A percentile compares a stretch with the other conserved stretches of the same genome.
phyloP scores from a whole-genome alignment of 2,113 vertebrate genomes.

The Beaufortia kweichowensis region DNA sequence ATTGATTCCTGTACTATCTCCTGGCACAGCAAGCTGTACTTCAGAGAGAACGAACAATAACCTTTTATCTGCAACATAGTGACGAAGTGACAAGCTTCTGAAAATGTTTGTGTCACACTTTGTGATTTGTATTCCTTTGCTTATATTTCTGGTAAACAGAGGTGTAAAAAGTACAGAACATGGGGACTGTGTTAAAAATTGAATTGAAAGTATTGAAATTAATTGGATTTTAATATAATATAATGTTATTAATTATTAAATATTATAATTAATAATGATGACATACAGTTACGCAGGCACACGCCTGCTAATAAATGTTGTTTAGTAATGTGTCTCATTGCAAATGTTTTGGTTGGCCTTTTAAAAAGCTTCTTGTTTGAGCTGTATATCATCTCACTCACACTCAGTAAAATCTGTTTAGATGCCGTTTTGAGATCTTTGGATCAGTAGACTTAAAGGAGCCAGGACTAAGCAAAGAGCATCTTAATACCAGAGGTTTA shows the following conservation, averaged over 20 bases:
- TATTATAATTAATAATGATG: too few relatives aligned
- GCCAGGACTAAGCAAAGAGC: slow-evolving; percentile 16
- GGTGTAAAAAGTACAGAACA: too few relatives aligned
- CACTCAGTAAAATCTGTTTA: neutral
- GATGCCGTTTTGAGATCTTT: slow-evolving; percentile 13
- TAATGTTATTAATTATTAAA: too few relatives aligned
- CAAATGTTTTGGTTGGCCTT: slow-evolving; percentile 3
- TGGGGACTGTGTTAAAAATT: too few relatives aligned
- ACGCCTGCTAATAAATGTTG: neutral
- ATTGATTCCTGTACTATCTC: slow-evolving; percentile 35
- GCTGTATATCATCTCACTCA: neutral
- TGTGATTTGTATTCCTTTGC: neutral
- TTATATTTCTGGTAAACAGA: neutral
- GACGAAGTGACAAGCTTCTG: neutral
- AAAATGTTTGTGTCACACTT: neutral
- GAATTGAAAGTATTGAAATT: too few relatives aligned
- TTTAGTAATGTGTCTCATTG: neutral
- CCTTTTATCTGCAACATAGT: neutral
- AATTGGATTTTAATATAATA: too few relatives aligned
- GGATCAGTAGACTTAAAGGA: slow-evolving; percentile 33
- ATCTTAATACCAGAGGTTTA: slow-evolving; percentile 46
- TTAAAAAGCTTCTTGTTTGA: neutral
- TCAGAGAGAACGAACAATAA: neutral
- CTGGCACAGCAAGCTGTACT: slow-evolving; percentile 39
- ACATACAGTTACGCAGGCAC: too few relatives aligned